Percentiles rank a stretch among this genome's conserved stretches.
Conservation (phyloP, 1,140 invertebrate genomes). For the Daktulosphaira vitifoliae region DNA sequence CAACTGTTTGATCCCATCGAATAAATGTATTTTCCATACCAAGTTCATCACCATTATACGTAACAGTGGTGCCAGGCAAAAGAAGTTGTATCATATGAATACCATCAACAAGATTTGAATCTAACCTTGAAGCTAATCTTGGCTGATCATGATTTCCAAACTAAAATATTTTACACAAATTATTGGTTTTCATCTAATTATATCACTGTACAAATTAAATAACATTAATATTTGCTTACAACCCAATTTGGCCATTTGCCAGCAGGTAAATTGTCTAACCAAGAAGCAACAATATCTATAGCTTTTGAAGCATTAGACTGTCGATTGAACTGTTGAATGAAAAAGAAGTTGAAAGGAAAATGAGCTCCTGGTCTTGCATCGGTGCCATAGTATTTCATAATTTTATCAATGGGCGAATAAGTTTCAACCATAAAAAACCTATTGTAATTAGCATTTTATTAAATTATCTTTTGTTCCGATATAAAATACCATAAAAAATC, state of each 20-base stretch:
- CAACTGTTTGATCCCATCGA: conserved; percentile 26
- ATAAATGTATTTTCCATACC: conserved; percentile 28
- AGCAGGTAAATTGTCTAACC: conserved; percentile 48
- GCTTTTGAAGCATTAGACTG: conserved; percentile 46
- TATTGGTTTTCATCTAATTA: no score
- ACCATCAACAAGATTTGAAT: conserved; percentile 54
- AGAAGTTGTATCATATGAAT: conserved; percentile 64
- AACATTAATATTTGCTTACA: conserved; percentile 40
- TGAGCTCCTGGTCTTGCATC: conserved; percentile 41
- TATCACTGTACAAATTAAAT: background rate
- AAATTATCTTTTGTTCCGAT: no score
- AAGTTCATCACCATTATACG: conserved; percentile 37
- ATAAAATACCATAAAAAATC: background rate
- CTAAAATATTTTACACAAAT: conserved; percentile 42
- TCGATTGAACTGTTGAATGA: conserved; percentile 46
- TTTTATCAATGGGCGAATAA: conserved; percentile 40
- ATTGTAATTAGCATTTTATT: no score
- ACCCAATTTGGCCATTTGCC: conserved; percentile 50
- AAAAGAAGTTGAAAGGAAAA: conserved; percentile 50
- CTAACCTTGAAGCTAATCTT: conserved; percentile 55
- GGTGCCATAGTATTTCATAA: conserved; percentile 45
- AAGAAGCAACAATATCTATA: conserved; percentile 47
- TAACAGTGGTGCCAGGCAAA: conserved; percentile 55
- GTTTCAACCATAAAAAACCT: conserved; percentile 46
- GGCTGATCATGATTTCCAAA: conserved; percentile 68